Base-by-base conservation (phyloP, 2,888 invertebrate genomes). In the Tetropium fuscum region DNA sequence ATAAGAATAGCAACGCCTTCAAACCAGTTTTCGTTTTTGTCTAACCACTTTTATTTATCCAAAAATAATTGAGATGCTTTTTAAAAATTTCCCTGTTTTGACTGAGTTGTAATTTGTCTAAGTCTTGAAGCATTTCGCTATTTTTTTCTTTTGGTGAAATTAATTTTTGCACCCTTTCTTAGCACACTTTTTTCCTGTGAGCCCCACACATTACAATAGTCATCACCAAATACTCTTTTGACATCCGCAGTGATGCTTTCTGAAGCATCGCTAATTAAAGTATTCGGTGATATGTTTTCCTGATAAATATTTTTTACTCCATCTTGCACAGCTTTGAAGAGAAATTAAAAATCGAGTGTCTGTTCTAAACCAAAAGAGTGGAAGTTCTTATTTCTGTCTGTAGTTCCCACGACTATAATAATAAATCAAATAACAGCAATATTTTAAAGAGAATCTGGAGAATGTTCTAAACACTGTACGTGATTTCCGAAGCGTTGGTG, bases 141-240 rank as follows among this genome's bases (percentile, higher is more conserved):
- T 18, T 25, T 7, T 36, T 18, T 27, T 47, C 7, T 30, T 56
- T 56, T 27, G 44, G 44, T 16, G 13, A 1, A 16, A 27, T 16
- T 25, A 27, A 25, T 58, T 44, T 53, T 51, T 53, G 38, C n/a
- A n/a, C n/a, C n/a, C n/a, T n/a, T n/a, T n/a, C n/a, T n/a, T n/a
- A n/a, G n/a, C 62, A 63, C 43, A 67, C 65, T 48, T 71, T 69
- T 64, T 71, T 71, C 34, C 68, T 68, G 55, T 71, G 64, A 51
- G 68, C 64, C 70, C 60, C 57, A 38, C 57, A 74, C 72, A 73
- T 73, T 27, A 65, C 40, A 41, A 70, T 58, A 34, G 44, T 72
- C 64, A 38, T 58, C 53, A 44, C 70, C 45, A 60, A 55, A 60
- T 25, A 60, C 57, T 19, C 38, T 10, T 15, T 36, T 44, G 41